Evolutionary conservation across 2,888 invertebrate genomes (phyloP), one percentile per base, ranked within the genome.

Genomic region (Salticus scenicus): DNA sequence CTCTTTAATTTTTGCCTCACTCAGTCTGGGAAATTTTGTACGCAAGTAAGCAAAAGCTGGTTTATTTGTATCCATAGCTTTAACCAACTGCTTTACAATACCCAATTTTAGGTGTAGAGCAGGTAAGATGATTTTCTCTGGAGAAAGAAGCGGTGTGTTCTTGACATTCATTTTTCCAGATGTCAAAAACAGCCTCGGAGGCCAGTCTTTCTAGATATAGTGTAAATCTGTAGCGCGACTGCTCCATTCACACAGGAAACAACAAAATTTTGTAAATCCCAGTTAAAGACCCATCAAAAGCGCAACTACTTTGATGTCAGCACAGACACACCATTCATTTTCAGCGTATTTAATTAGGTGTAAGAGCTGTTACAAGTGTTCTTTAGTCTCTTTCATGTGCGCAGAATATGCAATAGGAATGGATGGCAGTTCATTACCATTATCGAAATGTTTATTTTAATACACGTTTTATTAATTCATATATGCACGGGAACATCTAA

Each of bases 361-460:
- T 30, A 89, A 82, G 37, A 89, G 27, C 10, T 80, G 28, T 80
- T 87, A 82, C 83, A 85, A 87, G 37, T 88, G 87, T 27, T 82
- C 71, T 66, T 88, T 81, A 42, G 74, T 81, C 51, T 88, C 87
- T 64, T 82, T 87, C 76, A 87, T 87, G 57, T 89, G 75, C 10
- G 77, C 51, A 81, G 84, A 72, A 71, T 89, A 84, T 51, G 64
- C 87, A 28, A 88, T 74, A 66, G 88, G 74, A 74, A 88, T 42
- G 42, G 84, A 88, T 31, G 86, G 80, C 71, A 71, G 17, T 14
- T 71, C 20, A 41, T 71, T 71, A 10, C 42, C 51, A 72, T 28
- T 28, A 24, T 72, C 24, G 12, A 72, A 41, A 37, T 37, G 37
- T 37, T 37, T 37, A 37, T 37, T 37, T 37, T 37, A 37, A 7